These are phyloP conservation scores for Pangasius djambal DNA, from an alignment of 2,797 vertebrate species.

Conservation along the genomic window DNA sequence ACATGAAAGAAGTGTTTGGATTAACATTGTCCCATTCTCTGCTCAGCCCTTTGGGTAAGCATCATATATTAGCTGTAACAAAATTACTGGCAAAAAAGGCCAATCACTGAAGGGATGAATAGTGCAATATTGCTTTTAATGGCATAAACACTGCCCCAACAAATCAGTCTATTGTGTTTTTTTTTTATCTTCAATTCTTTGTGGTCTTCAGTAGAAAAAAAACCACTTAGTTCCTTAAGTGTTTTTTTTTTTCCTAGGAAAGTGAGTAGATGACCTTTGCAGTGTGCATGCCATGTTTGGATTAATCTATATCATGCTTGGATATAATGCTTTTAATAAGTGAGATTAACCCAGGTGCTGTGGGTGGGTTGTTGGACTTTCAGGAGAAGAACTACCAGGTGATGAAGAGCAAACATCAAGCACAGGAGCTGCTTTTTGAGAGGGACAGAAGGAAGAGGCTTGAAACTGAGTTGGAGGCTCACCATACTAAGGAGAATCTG, in stretches of 20 bases:
- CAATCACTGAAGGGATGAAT: background rate
- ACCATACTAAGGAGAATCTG: constrained; percentile 74
- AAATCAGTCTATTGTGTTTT: background rate
- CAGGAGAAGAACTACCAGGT: constrained; percentile 81
- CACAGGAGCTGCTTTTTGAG: constrained; percentile 70
- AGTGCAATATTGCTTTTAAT: background rate
- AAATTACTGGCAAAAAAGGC: background rate
- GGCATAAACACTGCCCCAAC: background rate
- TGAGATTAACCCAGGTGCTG: background rate
- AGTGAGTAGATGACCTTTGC: background rate
- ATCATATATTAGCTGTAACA: background rate
- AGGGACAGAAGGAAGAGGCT: constrained; percentile 78
- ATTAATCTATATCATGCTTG: background rate
- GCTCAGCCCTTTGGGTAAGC: background rate
- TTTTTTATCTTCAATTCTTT: background rate
- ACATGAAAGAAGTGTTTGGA: background rate
- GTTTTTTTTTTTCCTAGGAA: background rate
- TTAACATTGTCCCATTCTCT: background rate
- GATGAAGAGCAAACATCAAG: constrained; percentile 73
- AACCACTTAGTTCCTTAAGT: background rate
- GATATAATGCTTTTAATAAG: background rate
- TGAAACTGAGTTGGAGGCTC: constrained; percentile 74
- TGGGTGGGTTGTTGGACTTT: background rate
- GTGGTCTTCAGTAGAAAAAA: background rate
- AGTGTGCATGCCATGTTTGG: background rate